These are phyloP conservation scores for Tapirus terrestris DNA, from an alignment of 2,113 vertebrate species.

Conservation along the genomic window DNA sequence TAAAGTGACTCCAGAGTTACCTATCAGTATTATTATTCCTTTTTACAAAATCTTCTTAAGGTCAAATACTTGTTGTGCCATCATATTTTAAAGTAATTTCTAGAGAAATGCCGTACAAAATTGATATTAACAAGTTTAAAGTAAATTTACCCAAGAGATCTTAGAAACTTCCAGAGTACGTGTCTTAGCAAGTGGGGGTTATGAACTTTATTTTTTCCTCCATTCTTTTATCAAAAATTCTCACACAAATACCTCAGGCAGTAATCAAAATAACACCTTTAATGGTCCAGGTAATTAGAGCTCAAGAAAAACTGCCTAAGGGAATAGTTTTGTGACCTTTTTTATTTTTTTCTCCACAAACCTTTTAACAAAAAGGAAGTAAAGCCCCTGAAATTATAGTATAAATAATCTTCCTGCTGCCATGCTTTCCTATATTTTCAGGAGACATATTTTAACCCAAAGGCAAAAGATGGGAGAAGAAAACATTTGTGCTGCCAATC, in stretches of 20 bases:
- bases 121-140: constrained; percentile 50
- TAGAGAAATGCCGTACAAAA: not conserved
- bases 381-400: not conserved
- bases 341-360: not conserved
- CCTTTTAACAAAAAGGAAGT: not conserved
- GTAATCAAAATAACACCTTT: constrained; percentile 31
- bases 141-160: not conserved
- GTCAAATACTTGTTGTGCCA: not conserved
- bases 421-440: not conserved
- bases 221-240: constrained; percentile 23
- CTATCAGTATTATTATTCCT: not conserved
- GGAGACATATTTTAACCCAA: not conserved
- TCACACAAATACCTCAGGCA: constrained; percentile 14
- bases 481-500: not conserved
- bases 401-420: not conserved
- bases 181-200: not conserved
- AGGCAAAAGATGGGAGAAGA: not conserved
- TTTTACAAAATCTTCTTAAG: not conserved
- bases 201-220: constrained; percentile 30
- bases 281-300: constrained; percentile 38
- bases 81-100: not conserved
- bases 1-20: not conserved
- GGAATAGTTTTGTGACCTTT: not conserved
- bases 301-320: constrained; percentile 4
- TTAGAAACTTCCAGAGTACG: not conserved